phyloP scores from a whole-genome alignment of 2,888 invertebrate genomes.

The Coelogynopora nodosa region DNA sequence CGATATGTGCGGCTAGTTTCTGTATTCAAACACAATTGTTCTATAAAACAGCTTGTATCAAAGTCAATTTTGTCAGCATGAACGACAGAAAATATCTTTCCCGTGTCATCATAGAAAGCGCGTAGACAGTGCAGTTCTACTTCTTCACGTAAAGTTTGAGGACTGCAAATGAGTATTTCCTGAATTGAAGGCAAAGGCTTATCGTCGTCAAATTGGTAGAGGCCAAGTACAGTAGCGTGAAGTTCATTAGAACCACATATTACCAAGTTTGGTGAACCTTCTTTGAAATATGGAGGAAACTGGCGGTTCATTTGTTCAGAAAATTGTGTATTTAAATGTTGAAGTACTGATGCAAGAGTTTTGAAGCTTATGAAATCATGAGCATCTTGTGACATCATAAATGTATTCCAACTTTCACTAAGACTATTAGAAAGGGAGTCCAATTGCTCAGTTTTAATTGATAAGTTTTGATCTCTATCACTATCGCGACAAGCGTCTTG shows the following conservation, averaged over 20 bases:
- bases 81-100: not conserved
- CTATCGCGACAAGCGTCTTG: too few relatives aligned
- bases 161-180: not conserved
- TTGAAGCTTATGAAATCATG: not conserved
- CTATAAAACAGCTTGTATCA: conserved; percentile 11
- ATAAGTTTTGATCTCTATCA: too few relatives aligned
- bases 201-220: not conserved
- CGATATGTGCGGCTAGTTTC: not conserved
- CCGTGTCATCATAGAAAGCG: not conserved
- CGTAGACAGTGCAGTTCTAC: not conserved
- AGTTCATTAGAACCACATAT: not conserved
- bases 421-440: not conserved
- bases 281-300: not conserved
- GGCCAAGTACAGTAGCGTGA: not conserved
- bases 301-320: not conserved
- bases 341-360: not conserved
- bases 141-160: not conserved
- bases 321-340: not conserved
- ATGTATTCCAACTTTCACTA: not conserved
- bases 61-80: not conserved
- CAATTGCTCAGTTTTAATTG: not conserved
- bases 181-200: not conserved
- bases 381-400: not conserved
- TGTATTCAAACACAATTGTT: not conserved
- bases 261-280: not conserved